Conservation (phyloP, 2,888 invertebrate genomes). For the Cryptops parisi region DNA sequence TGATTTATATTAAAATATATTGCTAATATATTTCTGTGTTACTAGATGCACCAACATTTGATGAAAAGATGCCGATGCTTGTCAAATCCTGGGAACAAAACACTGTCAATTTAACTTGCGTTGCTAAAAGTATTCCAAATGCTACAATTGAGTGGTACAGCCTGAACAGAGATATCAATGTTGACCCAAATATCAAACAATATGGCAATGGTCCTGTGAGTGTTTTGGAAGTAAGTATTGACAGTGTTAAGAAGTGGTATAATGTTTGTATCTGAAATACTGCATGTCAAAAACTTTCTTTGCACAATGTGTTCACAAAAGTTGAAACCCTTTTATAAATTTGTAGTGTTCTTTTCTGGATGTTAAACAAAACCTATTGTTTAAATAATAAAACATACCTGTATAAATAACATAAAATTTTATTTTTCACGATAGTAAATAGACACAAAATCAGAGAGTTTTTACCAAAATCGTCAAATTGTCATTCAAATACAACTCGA, state of each 20-base stretch:
- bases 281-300: not conserved
- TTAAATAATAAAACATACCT: too few species aligned
- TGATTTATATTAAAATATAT: not conserved
- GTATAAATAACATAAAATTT: too few species aligned
- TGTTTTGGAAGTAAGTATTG: slow-evolving; percentile 36
- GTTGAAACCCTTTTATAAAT: not conserved
- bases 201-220: slow-evolving; percentile 55
- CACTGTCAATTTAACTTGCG: slow-evolving; percentile 67
- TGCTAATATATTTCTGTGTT: not conserved
- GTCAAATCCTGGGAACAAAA: slow-evolving; percentile 65
- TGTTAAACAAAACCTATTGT: too few species aligned
- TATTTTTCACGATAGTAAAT: too few species aligned
- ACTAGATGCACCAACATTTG: slow-evolving; percentile 50
- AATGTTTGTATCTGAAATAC: not conserved
- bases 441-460: too few species aligned
- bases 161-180: slow-evolving; percentile 26
- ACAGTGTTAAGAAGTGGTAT: too few species aligned
- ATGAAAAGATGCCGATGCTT: slow-evolving; percentile 44
- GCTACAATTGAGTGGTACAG: slow-evolving; percentile 69
- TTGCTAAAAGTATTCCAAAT: slow-evolving; percentile 72
- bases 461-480: too few species aligned
- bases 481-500: too few species aligned
- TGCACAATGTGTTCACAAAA: not conserved
- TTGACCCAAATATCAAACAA: slow-evolving; percentile 40
- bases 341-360: too few species aligned